Conservation (phyloP, 2,797 vertebrate genomes). For the Alfaro cultratus region DNA sequence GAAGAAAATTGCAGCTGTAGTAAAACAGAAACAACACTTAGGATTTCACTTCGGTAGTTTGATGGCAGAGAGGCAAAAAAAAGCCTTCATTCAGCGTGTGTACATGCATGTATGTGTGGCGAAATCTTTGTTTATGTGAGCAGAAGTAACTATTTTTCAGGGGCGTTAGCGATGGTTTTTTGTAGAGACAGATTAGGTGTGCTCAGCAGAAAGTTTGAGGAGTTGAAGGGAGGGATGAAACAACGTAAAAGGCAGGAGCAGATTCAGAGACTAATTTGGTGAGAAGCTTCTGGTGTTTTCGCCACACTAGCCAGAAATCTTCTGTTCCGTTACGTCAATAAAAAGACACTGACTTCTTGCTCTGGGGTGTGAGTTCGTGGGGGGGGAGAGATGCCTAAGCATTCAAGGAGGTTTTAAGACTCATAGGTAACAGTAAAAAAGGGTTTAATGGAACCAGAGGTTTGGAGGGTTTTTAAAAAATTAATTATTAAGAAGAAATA, state of each 20-base stretch:
- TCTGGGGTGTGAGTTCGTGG: conserved; percentile 1
- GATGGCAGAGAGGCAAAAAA: conserved; percentile 4
- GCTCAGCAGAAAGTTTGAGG: conserved; percentile 10
- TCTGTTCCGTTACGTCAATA: conserved; percentile 54
- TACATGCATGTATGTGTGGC: conserved; percentile 9
- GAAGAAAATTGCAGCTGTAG: conserved; percentile 65
- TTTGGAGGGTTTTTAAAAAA: background rate
- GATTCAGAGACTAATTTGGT: conserved; percentile 50
- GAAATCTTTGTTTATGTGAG: conserved; percentile 26
- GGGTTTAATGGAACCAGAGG: background rate
- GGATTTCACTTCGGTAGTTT: conserved; percentile 41
- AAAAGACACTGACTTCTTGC: conserved; percentile 18
- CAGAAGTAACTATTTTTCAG: conserved; percentile 17
- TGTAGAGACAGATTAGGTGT: conserved; percentile 25
- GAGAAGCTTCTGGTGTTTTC: conserved; percentile 50
- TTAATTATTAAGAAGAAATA: background rate
- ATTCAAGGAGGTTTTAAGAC: background rate
- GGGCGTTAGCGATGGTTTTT: conserved; percentile 38
- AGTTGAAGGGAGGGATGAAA: conserved; percentile 1
- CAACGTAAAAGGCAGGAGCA: conserved; percentile 11
- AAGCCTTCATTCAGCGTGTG: conserved; percentile 4
- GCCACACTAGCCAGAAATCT: conserved; percentile 35
- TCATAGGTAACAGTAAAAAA: background rate
- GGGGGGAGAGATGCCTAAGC: background rate
- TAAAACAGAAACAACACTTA: conserved; percentile 62